Evolutionary conservation across 2,113 vertebrate species (phyloP).

Genomic region (Ammodytes marinus): DNA sequence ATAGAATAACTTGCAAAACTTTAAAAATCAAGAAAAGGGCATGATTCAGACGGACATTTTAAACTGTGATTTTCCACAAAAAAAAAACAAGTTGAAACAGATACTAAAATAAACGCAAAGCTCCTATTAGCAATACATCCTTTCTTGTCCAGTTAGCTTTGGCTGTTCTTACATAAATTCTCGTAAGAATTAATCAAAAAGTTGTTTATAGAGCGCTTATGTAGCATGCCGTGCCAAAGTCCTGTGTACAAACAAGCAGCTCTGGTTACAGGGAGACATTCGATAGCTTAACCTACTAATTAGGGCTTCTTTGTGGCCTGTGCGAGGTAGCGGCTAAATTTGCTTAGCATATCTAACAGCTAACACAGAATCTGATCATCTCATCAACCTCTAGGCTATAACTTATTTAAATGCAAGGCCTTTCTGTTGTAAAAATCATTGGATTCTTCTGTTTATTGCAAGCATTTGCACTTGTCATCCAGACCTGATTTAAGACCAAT

Average conservation of each 20-base stretch:
- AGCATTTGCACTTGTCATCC: background rate
- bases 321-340: conserved; percentile 15
- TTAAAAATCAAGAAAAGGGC: background rate
- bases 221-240: conserved; percentile 1
- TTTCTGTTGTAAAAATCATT: background rate
- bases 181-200: no score
- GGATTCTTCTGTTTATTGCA: background rate
- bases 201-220: background rate
- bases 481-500: background rate
- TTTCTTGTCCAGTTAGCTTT: conserved; percentile 29
- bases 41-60: background rate
- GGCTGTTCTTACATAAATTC: background rate
- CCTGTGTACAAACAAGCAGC: conserved; percentile 55
- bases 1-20: background rate
- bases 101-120: background rate
- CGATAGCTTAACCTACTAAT: conserved; percentile 54
- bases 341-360: conserved; percentile 1
- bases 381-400: background rate
- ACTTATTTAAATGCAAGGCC: background rate
- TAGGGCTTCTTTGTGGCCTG: conserved; percentile 54
- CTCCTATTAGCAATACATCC: background rate
- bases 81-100: no score
- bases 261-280: conserved; percentile 47
- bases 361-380: conserved; percentile 15
- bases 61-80: background rate